These are phyloP conservation scores for Ceratina calcarata DNA, from an alignment of 1,140 invertebrate species.

Conservation along the genomic window DNA sequence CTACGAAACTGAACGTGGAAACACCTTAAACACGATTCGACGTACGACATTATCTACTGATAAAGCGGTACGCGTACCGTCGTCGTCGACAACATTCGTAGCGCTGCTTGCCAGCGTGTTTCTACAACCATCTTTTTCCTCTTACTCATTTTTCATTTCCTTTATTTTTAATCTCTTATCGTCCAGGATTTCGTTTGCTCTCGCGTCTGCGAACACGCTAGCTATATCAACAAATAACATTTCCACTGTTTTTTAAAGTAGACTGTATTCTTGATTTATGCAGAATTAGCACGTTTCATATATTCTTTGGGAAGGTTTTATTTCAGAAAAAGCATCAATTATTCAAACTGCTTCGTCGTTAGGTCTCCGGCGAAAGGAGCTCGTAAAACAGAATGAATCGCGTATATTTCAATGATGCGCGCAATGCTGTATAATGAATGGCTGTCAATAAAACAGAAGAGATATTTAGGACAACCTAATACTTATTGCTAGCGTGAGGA, in stretches of 20 bases:
- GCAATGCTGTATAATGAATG: not conserved
- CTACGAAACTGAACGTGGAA: slow-evolving; percentile 46
- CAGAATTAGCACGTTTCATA: too few species aligned
- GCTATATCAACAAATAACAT: too few species aligned
- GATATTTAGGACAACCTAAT: not conserved
- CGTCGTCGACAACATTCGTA: slow-evolving; percentile 7
- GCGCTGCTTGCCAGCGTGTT: not conserved
- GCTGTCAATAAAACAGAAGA: not conserved
- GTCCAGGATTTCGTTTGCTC: too few species aligned
- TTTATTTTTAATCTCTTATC: not conserved
- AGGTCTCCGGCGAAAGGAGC: too few species aligned
- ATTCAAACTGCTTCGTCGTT: too few species aligned
- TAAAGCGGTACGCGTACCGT: slow-evolving; percentile 26
- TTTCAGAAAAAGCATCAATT: not conserved
- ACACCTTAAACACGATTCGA: slow-evolving; percentile 37
- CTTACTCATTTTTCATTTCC: not conserved
- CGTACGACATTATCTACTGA: slow-evolving; percentile 48
- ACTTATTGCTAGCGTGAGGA: not conserved
- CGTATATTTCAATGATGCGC: not conserved
- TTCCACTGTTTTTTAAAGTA: too few species aligned
- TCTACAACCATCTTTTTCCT: not conserved
- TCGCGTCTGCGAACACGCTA: too few species aligned
- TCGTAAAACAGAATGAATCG: too few species aligned
- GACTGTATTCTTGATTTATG: too few species aligned
- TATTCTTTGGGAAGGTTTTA: too few species aligned